Evolutionary conservation across 2,888 invertebrate genomes (phyloP), one percentile per base, ranked within the genome.

Genomic region (Sarcophaga variegata): DNA sequence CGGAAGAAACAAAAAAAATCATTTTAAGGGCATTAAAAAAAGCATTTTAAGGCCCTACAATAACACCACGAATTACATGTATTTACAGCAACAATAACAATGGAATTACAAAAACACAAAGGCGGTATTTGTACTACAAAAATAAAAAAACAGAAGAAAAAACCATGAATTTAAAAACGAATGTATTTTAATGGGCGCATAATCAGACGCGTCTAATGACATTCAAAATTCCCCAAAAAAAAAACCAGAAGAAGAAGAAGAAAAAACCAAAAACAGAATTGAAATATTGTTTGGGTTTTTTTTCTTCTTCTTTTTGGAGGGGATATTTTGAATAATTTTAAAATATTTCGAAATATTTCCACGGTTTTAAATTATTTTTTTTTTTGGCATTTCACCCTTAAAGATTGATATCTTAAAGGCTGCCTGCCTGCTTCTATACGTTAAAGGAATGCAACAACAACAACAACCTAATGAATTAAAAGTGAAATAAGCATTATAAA

Each of bases 41-140:
- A 86, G 74, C 83, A 72, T 74, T 86, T 82, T 78, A 72, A 83
- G 81, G 79, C 74, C 75, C 76, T 75, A 83, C 77, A 62, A 74
- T 11, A 80, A 71, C 47, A 71, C 25, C 25, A 60, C 59, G n/a
- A 72, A 74, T 27, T 14, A 20, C 14, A 47, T n/a, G 64, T 37
- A 78, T 37, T 47, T 66, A 77, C 77, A 77, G 71, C 25, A 25
- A 10, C 37, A 77, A 49, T 71, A 67, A 81, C 66, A 86, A 83
- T 10, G n/a, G 81, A 4, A 83, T 71, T 77, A 77, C 59, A 78
- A 22, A 14, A 54, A 54, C 17, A 25, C 22, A 64, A 14, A 75
- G 17, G 54, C 54, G 54, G 54, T 14, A 4, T 54, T 54, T 54
- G 17, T 14, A 14, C 17, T 54, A 14, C 17, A 17, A 54, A 77